Base-by-base conservation (phyloP, 2,888 invertebrate genomes). In the Lottia scabra region DNA sequence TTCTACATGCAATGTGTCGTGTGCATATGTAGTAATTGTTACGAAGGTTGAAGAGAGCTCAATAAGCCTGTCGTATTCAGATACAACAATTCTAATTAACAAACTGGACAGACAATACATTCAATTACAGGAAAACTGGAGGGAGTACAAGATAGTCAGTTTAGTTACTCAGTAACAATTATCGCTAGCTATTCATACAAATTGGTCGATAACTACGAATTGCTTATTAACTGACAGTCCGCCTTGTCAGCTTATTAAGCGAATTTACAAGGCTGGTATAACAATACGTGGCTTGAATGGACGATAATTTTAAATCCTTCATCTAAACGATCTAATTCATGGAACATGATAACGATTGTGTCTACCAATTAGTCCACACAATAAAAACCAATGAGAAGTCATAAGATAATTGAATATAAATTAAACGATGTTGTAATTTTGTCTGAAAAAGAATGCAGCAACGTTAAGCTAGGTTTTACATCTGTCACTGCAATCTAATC, bases 221-320 rank as follows among this genome's bases (percentile, higher is more conserved):
- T 13, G 13, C 23, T 56, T 56, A 56, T 43, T 63, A 62, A 38
- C 63, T 69, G 68, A 69, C 68, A 63, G 45, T 45, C 63, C 45
- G 63, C 63, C 63, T 63, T 69, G 68, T 69, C 63, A 63, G 63
- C 26, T 30, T 63, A 69, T 69, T 69, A 69, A 44, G 38, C 63
- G 63, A 69, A 69, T 69, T 69, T 63, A 19, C 43, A 45, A 69
- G 30, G 43, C 19, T 62, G 43, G 63, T 69, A 63, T 63, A 46
- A 69, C 68, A 69, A 69, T 63, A 46, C 45, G 8, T 15, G 6
- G 43, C n/a, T 23, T 69, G 44, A 69, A 69, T 69, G 63, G 19
- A 43, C 63, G 68, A 44, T 69, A 69, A 69, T 69, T 69, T 6
- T 69, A n/a, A 45, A 43, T 23, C 26, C 16, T 63, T 13, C 38